Evolutionary conservation across 2,797 vertebrate genomes (phyloP).

Genomic region (Acropternis orthonyx): DNA sequence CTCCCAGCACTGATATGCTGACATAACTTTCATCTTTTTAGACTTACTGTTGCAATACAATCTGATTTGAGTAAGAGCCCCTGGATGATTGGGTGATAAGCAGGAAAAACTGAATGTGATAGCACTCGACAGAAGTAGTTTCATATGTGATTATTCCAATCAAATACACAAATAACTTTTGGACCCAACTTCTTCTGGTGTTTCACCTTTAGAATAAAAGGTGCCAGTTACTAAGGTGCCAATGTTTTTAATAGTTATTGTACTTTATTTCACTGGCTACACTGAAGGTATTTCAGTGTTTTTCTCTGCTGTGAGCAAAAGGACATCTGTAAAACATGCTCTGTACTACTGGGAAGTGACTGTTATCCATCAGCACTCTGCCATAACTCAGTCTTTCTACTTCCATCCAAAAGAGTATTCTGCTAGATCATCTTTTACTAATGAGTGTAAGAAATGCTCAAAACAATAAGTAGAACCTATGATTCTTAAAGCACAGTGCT

Average conservation of each 20-base stretch:
- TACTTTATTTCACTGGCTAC: not conserved
- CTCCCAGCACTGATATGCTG: not conserved
- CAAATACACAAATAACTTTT: not conserved
- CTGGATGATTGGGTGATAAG: not conserved
- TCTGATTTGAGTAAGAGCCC: not conserved
- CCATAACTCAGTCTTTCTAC: not conserved
- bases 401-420: not conserved
- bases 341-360: not conserved
- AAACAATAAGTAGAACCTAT: not conserved
- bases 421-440: not conserved
- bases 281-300: not conserved
- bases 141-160: not conserved
- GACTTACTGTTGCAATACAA: not conserved
- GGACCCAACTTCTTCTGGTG: not conserved
- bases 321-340: not conserved
- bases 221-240: not conserved
- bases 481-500: not conserved
- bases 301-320: not conserved
- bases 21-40: not conserved
- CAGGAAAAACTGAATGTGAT: not conserved
- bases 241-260: not conserved
- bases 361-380: not conserved
- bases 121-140: not conserved
- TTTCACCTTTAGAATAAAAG: not conserved
- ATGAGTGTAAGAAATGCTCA: not conserved